Conservation (phyloP, 2,113 vertebrate genomes). For the Nyctibius bracteatus region DNA sequence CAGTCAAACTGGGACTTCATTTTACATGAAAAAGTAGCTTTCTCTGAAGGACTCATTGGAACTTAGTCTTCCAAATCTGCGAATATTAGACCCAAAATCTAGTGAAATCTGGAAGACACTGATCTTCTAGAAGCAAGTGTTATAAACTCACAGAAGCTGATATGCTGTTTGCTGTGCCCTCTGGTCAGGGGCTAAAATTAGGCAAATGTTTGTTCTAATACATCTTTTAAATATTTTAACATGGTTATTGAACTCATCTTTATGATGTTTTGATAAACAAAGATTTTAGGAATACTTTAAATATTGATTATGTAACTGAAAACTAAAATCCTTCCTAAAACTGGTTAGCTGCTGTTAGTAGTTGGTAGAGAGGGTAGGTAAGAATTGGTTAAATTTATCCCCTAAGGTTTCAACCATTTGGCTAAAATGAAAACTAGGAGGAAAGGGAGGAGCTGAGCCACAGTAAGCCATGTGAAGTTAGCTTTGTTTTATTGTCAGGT, state of each 20-base stretch:
- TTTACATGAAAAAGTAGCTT: background rate
- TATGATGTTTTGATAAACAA: background rate
- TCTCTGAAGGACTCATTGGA: background rate
- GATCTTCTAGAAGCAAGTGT: background rate
- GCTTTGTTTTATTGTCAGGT: background rate
- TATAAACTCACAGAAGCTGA: background rate
- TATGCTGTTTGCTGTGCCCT: background rate
- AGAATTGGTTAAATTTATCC: background rate
- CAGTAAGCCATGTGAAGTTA: background rate
- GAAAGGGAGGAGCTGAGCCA: background rate
- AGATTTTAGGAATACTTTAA: background rate
- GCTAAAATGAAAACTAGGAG: background rate
- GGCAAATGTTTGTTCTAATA: background rate
- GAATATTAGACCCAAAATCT: background rate
- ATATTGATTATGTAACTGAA: background rate
- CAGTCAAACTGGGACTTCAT: background rate
- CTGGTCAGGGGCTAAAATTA: background rate
- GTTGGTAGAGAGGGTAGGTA: background rate
- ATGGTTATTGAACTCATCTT: background rate
- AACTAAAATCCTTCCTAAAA: no score
- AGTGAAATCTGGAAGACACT: background rate
- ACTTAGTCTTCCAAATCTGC: background rate
- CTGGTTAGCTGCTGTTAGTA: no score
- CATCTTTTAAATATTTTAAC: background rate
- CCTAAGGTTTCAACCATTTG: background rate